A percentile compares a stretch with the other conserved stretches of the same genome.
Conservation (phyloP, 2,797 vertebrate species). For the Pseudopleuronectes americanus region DNA sequence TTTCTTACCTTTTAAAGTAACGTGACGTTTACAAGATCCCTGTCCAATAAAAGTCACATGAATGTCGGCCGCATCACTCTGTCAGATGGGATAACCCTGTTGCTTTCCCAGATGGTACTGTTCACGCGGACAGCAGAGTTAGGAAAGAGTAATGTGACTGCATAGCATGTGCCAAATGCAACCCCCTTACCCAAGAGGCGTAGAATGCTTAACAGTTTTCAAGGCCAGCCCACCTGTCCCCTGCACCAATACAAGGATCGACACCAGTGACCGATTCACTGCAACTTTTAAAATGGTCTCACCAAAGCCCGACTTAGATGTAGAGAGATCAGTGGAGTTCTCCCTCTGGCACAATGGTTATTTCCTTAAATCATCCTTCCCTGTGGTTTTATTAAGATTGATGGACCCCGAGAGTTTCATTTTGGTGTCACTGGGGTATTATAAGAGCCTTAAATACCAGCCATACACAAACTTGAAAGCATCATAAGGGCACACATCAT, state of each 20-base stretch:
- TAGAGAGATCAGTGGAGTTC: constrained; percentile 35
- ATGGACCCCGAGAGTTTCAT: constrained; percentile 71
- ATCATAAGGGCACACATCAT: constrained; percentile 51
- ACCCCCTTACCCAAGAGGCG: background rate
- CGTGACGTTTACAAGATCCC: constrained; percentile 55
- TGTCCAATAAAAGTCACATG: constrained; percentile 54
- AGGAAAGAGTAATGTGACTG: constrained; percentile 22
- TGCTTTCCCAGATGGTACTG: constrained; percentile 38
- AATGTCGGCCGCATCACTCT: constrained; percentile 39
- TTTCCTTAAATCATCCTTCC: constrained; percentile 75
- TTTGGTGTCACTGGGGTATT: constrained; percentile 69
- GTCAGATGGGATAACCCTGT: constrained; percentile 24
- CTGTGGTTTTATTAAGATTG: constrained; percentile 79
- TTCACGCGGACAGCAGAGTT: constrained; percentile 21
- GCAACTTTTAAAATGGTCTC: constrained; percentile 25
- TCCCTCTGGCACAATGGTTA: constrained; percentile 62
- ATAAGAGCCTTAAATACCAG: constrained; percentile 67
- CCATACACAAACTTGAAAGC: constrained; percentile 69
- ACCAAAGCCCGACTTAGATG: constrained; percentile 18
- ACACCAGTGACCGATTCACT: constrained; percentile 19
- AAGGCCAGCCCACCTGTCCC: constrained; percentile 41
- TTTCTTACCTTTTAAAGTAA: constrained; percentile 37
- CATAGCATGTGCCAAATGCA: constrained; percentile 19
- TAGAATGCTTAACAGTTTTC: constrained; percentile 20
- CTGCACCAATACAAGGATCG: constrained; percentile 11